A percentile compares a stretch with the other conserved stretches of the same genome.
These are phyloP conservation scores for Noctilio leporinus DNA, from an alignment of 2,113 vertebrate species.

Conservation along the genomic window DNA sequence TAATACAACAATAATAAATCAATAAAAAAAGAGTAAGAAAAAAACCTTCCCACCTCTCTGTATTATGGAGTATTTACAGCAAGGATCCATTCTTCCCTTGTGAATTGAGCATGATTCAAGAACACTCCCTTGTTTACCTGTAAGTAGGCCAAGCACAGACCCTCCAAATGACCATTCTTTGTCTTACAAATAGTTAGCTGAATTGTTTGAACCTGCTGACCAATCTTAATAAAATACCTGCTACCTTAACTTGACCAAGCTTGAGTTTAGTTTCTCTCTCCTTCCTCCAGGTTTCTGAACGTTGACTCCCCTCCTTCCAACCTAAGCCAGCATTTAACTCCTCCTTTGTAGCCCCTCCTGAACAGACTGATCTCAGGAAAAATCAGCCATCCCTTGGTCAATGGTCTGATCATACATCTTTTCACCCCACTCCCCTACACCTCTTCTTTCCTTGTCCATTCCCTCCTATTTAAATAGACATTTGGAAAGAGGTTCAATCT, in stretches of 20 bases:
- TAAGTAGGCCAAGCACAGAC: background rate
- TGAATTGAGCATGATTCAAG: background rate
- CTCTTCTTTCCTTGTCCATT: background rate
- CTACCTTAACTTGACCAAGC: background rate
- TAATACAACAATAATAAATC: too few relatives aligned
- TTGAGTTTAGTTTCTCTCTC: background rate
- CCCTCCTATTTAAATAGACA: background rate
- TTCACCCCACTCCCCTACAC: background rate
- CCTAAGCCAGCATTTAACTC: fast-evolving
- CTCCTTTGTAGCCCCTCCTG: background rate
- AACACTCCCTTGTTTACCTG: background rate
- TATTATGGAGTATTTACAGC: background rate
- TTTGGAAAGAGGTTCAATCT: too few relatives aligned
- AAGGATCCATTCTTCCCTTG: background rate
- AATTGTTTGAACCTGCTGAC: background rate
- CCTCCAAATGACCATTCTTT: background rate
- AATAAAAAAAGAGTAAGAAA: too few relatives aligned
- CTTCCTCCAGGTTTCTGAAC: background rate
- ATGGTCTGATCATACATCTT: background rate
- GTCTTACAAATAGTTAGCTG: background rate
- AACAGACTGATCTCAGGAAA: background rate
- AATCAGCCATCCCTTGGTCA: background rate
- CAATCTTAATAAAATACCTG: background rate
- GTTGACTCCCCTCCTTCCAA: fast-evolving
- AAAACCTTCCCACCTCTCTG: fast-evolving